These are phyloP conservation scores for Vulpes ferrilata DNA, from an alignment of 2,113 vertebrate species.

Conservation along the genomic window DNA sequence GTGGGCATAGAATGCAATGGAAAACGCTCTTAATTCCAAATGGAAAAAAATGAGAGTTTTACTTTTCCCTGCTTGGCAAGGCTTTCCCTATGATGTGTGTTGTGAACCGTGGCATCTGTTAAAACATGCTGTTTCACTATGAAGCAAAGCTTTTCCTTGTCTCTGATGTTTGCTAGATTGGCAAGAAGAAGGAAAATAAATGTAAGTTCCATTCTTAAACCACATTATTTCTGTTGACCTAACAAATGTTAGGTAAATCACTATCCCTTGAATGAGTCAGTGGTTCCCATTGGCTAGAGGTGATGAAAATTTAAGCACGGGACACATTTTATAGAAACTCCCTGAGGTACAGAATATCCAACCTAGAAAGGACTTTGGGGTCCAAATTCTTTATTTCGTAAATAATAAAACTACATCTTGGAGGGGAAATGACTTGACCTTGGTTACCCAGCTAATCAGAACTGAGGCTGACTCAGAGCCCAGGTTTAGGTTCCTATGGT, in stretches of 20 bases:
- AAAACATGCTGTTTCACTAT: conserved; percentile 4
- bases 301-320: conserved; percentile 46
- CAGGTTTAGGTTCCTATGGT: neutral
- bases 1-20: neutral
- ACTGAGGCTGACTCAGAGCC: neutral
- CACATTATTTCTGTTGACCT: conserved; percentile 2
- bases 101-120: neutral
- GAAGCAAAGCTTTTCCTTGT: neutral
- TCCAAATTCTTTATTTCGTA: neutral
- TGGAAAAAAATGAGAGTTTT: neutral
- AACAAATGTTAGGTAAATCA: neutral
- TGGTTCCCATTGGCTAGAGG: neutral
- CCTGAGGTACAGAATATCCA: neutral
- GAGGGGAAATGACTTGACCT: neutral
- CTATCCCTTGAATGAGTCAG: neutral
- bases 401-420: neutral
- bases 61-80: conserved; percentile 22
- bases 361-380: neutral
- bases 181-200: neutral
- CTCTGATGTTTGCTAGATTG: neutral
- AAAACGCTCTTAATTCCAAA: conserved; percentile 46
- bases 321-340: conserved; percentile 4
- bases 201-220: neutral
- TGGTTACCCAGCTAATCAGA: neutral
- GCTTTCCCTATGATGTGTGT: neutral